Percentiles rank a stretch among this genome's conserved stretches.
These are phyloP conservation scores for Drosophila seguyi DNA, from an alignment of 1,140 invertebrate genomes.

Conservation along the genomic window DNA sequence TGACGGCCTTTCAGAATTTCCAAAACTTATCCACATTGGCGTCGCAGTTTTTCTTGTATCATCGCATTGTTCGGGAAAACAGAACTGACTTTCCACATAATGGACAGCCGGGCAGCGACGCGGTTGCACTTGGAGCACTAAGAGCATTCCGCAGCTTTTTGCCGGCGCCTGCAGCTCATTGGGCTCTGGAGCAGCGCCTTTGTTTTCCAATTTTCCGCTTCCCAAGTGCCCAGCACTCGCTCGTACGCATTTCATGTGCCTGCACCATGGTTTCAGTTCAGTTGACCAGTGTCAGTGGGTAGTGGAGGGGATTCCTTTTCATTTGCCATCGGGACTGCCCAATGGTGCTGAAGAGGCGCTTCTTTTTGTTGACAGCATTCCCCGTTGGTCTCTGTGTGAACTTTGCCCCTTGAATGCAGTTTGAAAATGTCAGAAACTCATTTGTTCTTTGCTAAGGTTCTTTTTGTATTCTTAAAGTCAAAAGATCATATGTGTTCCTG, in stretches of 20 bases:
- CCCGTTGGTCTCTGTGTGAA: constrained; percentile 15
- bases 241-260: constrained; percentile 12
- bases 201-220: constrained; percentile 37
- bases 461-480: neutral
- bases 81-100: constrained; percentile 49
- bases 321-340: neutral
- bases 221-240: constrained; percentile 26
- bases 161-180: constrained; percentile 39
- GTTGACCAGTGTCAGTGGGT: constrained; percentile 33
- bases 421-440: constrained; percentile 10
- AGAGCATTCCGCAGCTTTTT: constrained; percentile 40
- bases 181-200: constrained; percentile 34
- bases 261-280: constrained; percentile 13
- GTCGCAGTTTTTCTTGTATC: constrained; percentile 60
- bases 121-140: constrained; percentile 46
- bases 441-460: neutral
- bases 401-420: constrained; percentile 9
- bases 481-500: too few species aligned
- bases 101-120: constrained; percentile 57
- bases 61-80: constrained; percentile 54
- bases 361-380: constrained; percentile 32
- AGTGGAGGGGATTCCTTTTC: constrained; percentile 6
- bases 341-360: neutral
- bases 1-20: constrained; percentile 75
- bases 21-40: constrained; percentile 69